A percentile compares a stretch with the other conserved stretches of the same genome.
phyloP scores from a whole-genome alignment of 1,140 invertebrate genomes.

The Gryon sp. region DNA sequence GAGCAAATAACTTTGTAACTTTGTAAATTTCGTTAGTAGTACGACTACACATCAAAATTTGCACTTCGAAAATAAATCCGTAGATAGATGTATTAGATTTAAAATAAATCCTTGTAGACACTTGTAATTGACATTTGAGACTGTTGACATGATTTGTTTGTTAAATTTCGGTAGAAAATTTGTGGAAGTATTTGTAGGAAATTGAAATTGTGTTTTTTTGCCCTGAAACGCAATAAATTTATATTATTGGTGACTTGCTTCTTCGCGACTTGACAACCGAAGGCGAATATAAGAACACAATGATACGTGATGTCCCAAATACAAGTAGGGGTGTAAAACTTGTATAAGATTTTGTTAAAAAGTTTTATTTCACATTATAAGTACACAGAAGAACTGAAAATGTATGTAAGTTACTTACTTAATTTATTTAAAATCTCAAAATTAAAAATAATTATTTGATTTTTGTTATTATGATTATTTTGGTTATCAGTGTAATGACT shows the following conservation, averaged over 20 bases:
- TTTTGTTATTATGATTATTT: too few species aligned
- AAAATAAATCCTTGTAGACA: slow-evolving; percentile 18
- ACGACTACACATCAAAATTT: too few species aligned
- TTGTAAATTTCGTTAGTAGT: too few species aligned
- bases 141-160: slow-evolving; percentile 31
- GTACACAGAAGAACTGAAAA: too few species aligned
- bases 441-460: too few species aligned
- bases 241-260: slow-evolving; percentile 20
- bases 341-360: too few species aligned
- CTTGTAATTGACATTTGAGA: slow-evolving; percentile 31
- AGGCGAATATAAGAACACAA: slow-evolving; percentile 5
- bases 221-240: slow-evolving; percentile 23
- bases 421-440: too few species aligned
- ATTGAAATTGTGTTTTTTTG: slow-evolving; percentile 8
- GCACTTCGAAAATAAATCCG: slow-evolving; percentile 17
- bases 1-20: too few species aligned
- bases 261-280: slow-evolving; percentile 18
- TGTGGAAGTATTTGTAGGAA: slow-evolving; percentile 47
- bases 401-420: too few species aligned
- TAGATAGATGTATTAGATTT: slow-evolving; percentile 12
- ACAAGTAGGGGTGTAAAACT: too few species aligned
- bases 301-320: slow-evolving; percentile 51
- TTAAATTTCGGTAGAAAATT: slow-evolving; percentile 35
- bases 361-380: too few species aligned
- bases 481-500: too few species aligned